Evolutionary conservation across 2,797 vertebrate species (phyloP), one percentile per base, ranked within the genome.

Genomic region (Chiroxiphia lanceolata): DNA sequence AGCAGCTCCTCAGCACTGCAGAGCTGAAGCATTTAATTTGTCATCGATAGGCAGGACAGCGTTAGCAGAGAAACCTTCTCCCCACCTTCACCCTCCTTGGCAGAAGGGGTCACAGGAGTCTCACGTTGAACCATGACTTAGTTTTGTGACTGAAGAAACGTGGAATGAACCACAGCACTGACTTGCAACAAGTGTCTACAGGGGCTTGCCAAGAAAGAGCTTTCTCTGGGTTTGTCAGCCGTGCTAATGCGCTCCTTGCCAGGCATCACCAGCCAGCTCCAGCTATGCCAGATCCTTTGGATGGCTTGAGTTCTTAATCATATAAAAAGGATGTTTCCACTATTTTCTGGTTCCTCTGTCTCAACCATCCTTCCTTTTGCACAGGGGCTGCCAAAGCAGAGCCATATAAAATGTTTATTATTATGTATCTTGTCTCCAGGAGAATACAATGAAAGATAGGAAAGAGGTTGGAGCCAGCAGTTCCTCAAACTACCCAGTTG

Each of bases 11-110:
- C 78, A 91, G 51, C 77, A n/a, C 29, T 45, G 56, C 74, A 75
- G 70, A 93, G 60, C 53, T 63, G 33, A 45, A 70, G 16, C 4
- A 22, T 91, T 91, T 53, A n/a, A 93, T 97, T 95, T 86, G 82
- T 96, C 95, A 91, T 47, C 3, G 10, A 47, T 1, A 64, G 51
- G 57, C 71, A 91, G 64, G 67, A 27, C 3, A 3, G 31, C 15
- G n/a, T 27, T 65, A 79, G 67, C 18, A 53, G 60, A 90, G 45
- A 89, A 42, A 64, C 6, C 14, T 65, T 25, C 51, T 45, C 20
- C 31, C 14, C 31, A 61, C 25, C 75, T 85, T 83, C 47, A 23
- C 38, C 40, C 23, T 40, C 44, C 72, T 87, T 22, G 9, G 72
- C n/a, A 81, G 75, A 48, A 70, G 15, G 17, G 19, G 34, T 38